A percentile compares a stretch with the other conserved stretches of the same genome.
These are phyloP conservation scores for Cenopis cana DNA, from an alignment of 2,888 invertebrate genomes.

Conservation along the genomic window DNA sequence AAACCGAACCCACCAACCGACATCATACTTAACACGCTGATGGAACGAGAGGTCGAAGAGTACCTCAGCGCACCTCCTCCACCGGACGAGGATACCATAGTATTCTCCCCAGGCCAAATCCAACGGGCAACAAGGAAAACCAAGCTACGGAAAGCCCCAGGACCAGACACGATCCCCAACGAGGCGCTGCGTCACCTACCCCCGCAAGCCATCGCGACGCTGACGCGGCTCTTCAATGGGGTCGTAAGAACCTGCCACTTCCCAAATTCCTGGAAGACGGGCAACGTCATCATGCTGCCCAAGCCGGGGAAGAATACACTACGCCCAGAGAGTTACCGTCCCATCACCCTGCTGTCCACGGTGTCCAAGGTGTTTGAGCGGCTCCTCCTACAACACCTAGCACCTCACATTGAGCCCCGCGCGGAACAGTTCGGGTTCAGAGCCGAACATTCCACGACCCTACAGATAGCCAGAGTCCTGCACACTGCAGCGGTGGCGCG, in stretches of 20 bases:
- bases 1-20: too few species aligned
- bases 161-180: background rate
- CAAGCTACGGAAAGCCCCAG: background rate
- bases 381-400: background rate
- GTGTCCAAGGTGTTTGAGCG: too few species aligned
- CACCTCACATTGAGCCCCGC: background rate
- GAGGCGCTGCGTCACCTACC: background rate
- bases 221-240: conserved; percentile 5
- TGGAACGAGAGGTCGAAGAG: background rate
- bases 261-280: background rate
- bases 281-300: background rate
- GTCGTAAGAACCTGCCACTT: background rate
- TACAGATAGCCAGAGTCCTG: conserved; percentile 50
- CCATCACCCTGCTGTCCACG: conserved; percentile 1
- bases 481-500: conserved; percentile 43
- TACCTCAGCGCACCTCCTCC: too few species aligned
- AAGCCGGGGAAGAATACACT: background rate
- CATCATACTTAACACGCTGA: too few species aligned
- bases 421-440: conserved; percentile 1
- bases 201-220: background rate
- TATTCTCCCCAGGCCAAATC: background rate
- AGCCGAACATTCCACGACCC: conserved; percentile 7
- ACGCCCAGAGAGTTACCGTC: background rate
- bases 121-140: background rate
- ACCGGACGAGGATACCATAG: background rate